A percentile compares a stretch with the other conserved stretches of the same genome.
Evolutionary conservation across 2,888 invertebrate species (phyloP).

Genomic region (Corythucha ciliata): DNA sequence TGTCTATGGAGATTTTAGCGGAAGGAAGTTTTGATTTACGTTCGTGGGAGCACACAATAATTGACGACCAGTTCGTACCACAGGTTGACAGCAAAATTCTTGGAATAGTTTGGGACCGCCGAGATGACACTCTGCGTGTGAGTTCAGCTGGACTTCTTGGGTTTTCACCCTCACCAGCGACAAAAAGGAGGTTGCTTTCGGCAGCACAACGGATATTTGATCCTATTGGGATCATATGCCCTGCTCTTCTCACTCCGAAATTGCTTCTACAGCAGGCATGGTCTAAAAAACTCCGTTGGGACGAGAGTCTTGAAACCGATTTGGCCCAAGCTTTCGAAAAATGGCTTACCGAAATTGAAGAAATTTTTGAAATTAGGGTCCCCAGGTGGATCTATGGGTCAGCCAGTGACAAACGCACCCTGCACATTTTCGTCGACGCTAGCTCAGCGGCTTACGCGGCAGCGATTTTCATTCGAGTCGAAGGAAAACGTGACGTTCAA

Average conservation of each 20-base stretch:
- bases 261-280: constrained; percentile 17
- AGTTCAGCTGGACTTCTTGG: no score
- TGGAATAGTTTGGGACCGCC: no score
- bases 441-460: constrained; percentile 21
- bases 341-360: constrained; percentile 3
- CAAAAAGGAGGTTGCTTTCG: constrained; percentile 12
- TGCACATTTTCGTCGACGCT: constrained; percentile 21
- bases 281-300: constrained; percentile 17
- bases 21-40: constrained; percentile 16
- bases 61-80: no score
- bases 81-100: no score
- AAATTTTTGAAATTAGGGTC: not conserved
- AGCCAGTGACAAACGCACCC: no score
- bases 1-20: constrained; percentile 6
- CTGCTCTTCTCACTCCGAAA: constrained; percentile 11
- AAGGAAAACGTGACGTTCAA: not conserved
- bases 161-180: no score
- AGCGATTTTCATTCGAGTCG: constrained; percentile 15
- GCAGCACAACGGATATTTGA: constrained; percentile 13
- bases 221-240: constrained; percentile 15
- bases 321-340: not conserved
- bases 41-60: constrained; percentile 11
- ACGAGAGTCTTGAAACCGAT: not conserved
- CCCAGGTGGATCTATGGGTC: not conserved
- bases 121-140: no score